Percentiles rank a stretch among this genome's conserved stretches.
Conservation (phyloP, 2,797 vertebrate species). For the Alfaro cultratus region DNA sequence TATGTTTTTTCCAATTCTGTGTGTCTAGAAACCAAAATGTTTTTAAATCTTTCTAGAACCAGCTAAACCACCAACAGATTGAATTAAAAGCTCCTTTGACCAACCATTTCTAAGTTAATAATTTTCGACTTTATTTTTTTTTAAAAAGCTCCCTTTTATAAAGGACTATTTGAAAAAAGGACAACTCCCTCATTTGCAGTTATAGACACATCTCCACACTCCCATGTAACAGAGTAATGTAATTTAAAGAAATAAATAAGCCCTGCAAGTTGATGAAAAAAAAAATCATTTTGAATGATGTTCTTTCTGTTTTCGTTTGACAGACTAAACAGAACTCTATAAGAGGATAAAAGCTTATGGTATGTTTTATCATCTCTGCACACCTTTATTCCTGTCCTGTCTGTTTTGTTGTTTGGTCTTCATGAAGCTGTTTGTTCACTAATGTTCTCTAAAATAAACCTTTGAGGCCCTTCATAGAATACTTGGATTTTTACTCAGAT, state of each 20-base stretch:
- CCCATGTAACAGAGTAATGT: too few relatives aligned
- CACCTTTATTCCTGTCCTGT: background rate
- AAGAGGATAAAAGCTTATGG: background rate
- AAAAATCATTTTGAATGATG: background rate
- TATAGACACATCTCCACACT: background rate
- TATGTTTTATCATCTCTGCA: background rate
- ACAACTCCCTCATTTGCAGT: background rate
- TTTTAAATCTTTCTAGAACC: background rate
- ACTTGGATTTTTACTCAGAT: background rate
- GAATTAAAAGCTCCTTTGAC: background rate
- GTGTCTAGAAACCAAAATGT: background rate
- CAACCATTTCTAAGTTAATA: background rate
- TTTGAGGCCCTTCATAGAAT: background rate
- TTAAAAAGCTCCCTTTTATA: background rate
- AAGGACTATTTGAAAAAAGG: background rate
- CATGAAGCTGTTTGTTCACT: background rate
- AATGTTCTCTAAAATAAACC: background rate
- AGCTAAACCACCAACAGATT: background rate
- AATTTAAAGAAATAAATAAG: too few relatives aligned
- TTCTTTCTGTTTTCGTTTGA: background rate
- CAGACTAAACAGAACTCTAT: background rate
- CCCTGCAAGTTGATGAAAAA: too few relatives aligned
- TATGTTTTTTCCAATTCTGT: background rate
- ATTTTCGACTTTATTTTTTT: too few relatives aligned
- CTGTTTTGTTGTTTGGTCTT: background rate